These are phyloP conservation scores for Microctenopoma stevenorrisi DNA, from an alignment of 2,797 vertebrate genomes.

Conservation along the genomic window DNA sequence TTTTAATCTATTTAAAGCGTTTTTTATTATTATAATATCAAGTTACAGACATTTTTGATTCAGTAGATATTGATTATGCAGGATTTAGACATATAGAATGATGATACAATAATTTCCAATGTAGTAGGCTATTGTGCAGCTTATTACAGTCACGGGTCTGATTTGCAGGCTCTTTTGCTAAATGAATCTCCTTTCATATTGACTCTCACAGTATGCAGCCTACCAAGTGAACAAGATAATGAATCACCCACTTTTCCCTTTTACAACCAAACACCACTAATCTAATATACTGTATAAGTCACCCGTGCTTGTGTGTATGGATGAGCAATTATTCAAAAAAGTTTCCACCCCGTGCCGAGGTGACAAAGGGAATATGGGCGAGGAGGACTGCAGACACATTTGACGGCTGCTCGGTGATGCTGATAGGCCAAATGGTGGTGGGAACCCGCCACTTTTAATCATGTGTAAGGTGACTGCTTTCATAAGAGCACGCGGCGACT, in stretches of 20 bases:
- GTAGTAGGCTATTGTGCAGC: conserved; percentile 44
- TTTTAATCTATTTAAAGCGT: not conserved
- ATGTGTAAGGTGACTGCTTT: conserved; percentile 88
- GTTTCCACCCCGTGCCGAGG: conserved; percentile 78
- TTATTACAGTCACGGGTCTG: conserved; percentile 54
- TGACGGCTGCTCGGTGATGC: conserved; percentile 82
- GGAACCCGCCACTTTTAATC: conserved; percentile 87
- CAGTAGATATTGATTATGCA: conserved; percentile 11
- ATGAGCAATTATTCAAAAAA: conserved; percentile 87
- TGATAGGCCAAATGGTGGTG: conserved; percentile 86
- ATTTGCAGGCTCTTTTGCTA: conserved; percentile 49
- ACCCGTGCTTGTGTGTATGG: conserved; percentile 79
- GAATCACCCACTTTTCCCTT: conserved; percentile 56
- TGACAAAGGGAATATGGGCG: conserved; percentile 82
- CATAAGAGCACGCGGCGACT: conserved; percentile 89
- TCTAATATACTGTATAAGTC: conserved; percentile 84
- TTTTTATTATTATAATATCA: not conserved
- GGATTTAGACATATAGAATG: conserved; percentile 14
- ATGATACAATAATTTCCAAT: conserved; percentile 38
- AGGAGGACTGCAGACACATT: conserved; percentile 72
- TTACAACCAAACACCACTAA: conserved; percentile 76
- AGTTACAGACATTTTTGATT: conserved; percentile 5
- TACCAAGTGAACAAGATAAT: conserved; percentile 71
- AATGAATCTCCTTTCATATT: conserved; percentile 69
- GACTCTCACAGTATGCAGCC: conserved; percentile 66